Conservation (phyloP, 53 echinoderm and acorn worm genomes). For the Pentamera pediparva region DNA sequence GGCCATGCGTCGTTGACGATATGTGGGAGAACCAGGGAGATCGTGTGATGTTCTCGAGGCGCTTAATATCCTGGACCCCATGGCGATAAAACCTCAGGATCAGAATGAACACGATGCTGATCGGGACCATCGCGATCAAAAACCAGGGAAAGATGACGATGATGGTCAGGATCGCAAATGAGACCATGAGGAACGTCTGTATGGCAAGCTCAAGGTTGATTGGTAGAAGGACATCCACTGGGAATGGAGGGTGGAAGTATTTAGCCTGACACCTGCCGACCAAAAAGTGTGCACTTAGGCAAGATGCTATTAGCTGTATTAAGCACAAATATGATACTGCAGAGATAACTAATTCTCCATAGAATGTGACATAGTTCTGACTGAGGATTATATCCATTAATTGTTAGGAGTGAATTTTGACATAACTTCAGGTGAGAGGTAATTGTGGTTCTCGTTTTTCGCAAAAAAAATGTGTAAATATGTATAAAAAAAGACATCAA, state of each 20-base stretch:
- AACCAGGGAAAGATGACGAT: constrained; percentile 75
- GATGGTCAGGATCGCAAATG: constrained; percentile 59
- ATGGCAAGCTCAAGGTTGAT: constrained; percentile 72
- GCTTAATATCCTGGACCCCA: constrained; percentile 81
- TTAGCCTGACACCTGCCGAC: too few species aligned
- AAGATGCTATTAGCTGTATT: too few species aligned
- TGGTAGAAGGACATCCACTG: constrained; percentile 84
- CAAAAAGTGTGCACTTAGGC: neutral
- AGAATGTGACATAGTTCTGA: too few species aligned
- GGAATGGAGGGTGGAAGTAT: neutral
- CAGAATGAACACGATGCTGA: constrained; percentile 63
- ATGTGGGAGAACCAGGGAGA: constrained; percentile 99
- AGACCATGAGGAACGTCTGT: constrained; percentile 56
- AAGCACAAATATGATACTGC: neutral
- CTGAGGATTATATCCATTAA: too few species aligned
- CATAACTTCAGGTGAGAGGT: too few species aligned
- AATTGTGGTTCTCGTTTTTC: too few species aligned
- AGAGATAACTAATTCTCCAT: too few species aligned
- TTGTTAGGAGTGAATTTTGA: too few species aligned
- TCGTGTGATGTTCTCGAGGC: constrained; percentile 76
- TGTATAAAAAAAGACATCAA: too few species aligned
- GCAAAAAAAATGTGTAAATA: too few species aligned
- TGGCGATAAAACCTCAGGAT: constrained; percentile 65
- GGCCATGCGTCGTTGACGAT: constrained; percentile 72
- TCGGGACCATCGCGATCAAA: constrained; percentile 56